These are phyloP conservation scores for Camponotus floridanus DNA, from an alignment of 1,140 invertebrate species.

Conservation along the genomic window DNA sequence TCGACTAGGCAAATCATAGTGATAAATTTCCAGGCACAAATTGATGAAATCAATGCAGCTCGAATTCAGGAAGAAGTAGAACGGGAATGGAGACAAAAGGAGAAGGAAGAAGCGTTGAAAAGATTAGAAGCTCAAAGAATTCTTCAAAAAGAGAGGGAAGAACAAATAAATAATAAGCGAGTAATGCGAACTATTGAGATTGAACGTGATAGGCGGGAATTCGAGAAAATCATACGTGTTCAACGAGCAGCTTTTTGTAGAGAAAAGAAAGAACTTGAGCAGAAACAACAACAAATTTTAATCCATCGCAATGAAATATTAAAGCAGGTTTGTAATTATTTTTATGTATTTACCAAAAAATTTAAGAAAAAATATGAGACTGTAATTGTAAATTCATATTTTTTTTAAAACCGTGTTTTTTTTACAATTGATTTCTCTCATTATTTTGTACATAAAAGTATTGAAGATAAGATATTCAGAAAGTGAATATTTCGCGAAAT, in stretches of 20 bases:
- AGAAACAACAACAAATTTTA: constrained; percentile 78
- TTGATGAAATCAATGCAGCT: constrained; percentile 86
- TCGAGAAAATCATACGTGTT: constrained; percentile 85
- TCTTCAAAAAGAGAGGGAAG: constrained; percentile 82
- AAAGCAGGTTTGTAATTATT: constrained; percentile 77
- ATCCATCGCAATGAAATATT: constrained; percentile 81
- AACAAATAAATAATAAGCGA: constrained; percentile 86
- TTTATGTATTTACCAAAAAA: not conserved
- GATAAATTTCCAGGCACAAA: constrained; percentile 77
- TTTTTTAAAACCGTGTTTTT: no score
- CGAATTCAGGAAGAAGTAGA: constrained; percentile 87
- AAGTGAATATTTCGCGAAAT: no score
- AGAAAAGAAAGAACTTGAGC: constrained; percentile 83
- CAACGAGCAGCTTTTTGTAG: constrained; percentile 82
- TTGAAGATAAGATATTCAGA: no score
- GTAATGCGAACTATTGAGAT: constrained; percentile 88
- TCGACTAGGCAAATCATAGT: not conserved
- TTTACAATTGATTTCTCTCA: no score
- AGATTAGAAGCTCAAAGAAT: constrained; percentile 85
- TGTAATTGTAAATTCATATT: no score
- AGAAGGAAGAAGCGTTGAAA: constrained; percentile 86
- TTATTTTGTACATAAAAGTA: no score
- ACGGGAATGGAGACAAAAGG: constrained; percentile 86
- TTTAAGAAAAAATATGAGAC: not conserved
- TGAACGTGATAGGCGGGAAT: constrained; percentile 88